These are phyloP conservation scores for Heliconius hortense DNA, from an alignment of 2,888 invertebrate species.

Conservation along the genomic window DNA sequence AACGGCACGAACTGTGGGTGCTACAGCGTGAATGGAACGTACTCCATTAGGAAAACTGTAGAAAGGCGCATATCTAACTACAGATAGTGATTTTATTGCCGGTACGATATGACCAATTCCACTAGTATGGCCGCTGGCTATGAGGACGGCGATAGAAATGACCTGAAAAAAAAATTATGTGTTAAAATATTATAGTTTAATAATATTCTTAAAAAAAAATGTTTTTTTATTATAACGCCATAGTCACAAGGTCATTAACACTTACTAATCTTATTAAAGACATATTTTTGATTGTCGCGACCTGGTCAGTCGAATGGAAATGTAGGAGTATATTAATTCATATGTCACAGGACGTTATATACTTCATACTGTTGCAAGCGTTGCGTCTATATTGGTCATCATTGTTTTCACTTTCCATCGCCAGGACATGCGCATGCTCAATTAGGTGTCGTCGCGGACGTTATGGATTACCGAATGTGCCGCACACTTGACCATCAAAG, in stretches of 20 bases:
- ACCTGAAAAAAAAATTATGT: constrained; percentile 56
- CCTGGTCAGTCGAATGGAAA: constrained; percentile 68
- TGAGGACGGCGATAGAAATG: constrained; percentile 57
- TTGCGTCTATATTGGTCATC: constrained; percentile 66
- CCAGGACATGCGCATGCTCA: constrained; percentile 71
- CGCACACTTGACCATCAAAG: constrained; percentile 59
- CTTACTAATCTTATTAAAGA: constrained; percentile 71
- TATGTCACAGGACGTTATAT: constrained; percentile 74
- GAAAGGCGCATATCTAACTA: constrained; percentile 75
- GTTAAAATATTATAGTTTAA: not conserved
- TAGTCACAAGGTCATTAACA: constrained; percentile 39
- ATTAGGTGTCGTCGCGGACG: constrained; percentile 67
- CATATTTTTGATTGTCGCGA: constrained; percentile 61
- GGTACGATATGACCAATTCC: constrained; percentile 67
- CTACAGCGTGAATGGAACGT: constrained; percentile 71
- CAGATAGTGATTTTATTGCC: constrained; percentile 63
- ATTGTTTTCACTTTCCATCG: constrained; percentile 78
- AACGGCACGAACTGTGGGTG: constrained; percentile 54
- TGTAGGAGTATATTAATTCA: constrained; percentile 66
- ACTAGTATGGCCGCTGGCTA: constrained; percentile 73
- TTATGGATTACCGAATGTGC: constrained; percentile 68
- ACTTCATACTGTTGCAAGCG: constrained; percentile 80
- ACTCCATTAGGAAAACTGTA: constrained; percentile 72
- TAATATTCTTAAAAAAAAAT: constrained; percentile 2
- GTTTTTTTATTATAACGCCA: not conserved